Evolutionary conservation across 2,113 vertebrate genomes (phyloP), one percentile per base, ranked within the genome.

Genomic region (Anthoscopus minutus): DNA sequence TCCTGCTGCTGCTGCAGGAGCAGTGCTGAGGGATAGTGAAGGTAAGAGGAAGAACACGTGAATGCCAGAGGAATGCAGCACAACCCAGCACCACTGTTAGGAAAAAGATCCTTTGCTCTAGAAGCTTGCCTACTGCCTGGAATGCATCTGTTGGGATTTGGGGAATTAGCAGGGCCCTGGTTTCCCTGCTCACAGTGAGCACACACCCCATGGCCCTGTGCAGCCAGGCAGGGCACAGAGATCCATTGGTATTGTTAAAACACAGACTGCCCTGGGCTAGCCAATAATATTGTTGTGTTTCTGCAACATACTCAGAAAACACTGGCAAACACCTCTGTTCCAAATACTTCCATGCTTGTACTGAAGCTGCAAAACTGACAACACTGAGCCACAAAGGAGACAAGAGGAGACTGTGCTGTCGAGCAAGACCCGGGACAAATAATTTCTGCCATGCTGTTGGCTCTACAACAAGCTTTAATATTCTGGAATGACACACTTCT

Each of bases 381-480:
- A 8, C 0, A 4, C 42, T 40, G 47, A 92, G 89, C 44, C 15
- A 8, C 54, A 38, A 18, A 82, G 50, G 42, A 53, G 30, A 35
- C 57, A 17, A 37, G 27, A 86, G 54, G 40, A 72, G 42, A 40
- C 35, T 13, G 6, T 28, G 50, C 47, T 80, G 16, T 37, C 0
- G 0, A 88, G 35, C 58, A 86, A 30, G 56, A 88, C 23, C 16
- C 20, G 45, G n/a, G 51, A 97, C 51, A 93, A 88, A 35, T 14
- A 66, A 83, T 30, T 45, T 74, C 38, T 77, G 42, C 35, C 38
- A 42, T 33, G 66, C 30, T 77, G 40, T n/a, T 93, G 64, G 51
- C 71, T 94, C 56, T 83, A 78, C 47, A 78, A 92, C 60, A 71
- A 31, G 66, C 61, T 97, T 97, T 96, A 96, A 94, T 97, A 50